Percentiles rank a stretch among this genome's conserved stretches.
Conservation (phyloP, 2,888 invertebrate species). For the Podotricha telesiphe region DNA sequence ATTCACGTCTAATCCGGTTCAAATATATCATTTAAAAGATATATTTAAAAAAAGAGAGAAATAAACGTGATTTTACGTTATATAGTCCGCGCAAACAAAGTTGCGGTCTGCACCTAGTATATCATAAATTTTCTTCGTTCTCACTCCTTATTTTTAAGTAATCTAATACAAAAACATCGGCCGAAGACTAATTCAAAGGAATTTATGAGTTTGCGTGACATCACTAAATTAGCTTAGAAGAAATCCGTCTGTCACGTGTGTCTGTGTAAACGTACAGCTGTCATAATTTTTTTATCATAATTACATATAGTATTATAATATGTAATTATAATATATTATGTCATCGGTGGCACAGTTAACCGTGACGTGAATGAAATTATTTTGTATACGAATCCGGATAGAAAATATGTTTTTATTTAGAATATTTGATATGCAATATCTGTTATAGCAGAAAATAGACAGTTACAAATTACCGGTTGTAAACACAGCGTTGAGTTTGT, state of each 20-base stretch:
- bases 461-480: too few relatives aligned
- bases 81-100: too few relatives aligned
- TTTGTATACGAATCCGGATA: too few relatives aligned
- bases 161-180: neutral
- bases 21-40: too few relatives aligned
- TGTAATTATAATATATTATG: neutral
- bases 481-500: too few relatives aligned
- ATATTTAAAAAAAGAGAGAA: too few relatives aligned
- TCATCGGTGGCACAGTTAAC: neutral
- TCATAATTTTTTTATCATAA: neutral
- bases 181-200: conserved; percentile 16
- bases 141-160: neutral
- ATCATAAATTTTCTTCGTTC: neutral
- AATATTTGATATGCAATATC: too few relatives aligned
- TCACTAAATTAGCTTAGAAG: conserved; percentile 21
- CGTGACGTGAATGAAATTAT: too few relatives aligned
- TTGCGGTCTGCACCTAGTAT: neutral
- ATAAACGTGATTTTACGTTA: too few relatives aligned
- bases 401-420: too few relatives aligned
- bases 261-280: neutral
- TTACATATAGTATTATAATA: neutral
- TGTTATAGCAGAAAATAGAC: too few relatives aligned
- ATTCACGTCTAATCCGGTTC: too few relatives aligned
- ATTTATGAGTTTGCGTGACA: conserved; percentile 27
- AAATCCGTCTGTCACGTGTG: conserved; percentile 22